These are phyloP conservation scores for Eurytoma californica DNA, from an alignment of 2,888 invertebrate species.

Conservation along the genomic window DNA sequence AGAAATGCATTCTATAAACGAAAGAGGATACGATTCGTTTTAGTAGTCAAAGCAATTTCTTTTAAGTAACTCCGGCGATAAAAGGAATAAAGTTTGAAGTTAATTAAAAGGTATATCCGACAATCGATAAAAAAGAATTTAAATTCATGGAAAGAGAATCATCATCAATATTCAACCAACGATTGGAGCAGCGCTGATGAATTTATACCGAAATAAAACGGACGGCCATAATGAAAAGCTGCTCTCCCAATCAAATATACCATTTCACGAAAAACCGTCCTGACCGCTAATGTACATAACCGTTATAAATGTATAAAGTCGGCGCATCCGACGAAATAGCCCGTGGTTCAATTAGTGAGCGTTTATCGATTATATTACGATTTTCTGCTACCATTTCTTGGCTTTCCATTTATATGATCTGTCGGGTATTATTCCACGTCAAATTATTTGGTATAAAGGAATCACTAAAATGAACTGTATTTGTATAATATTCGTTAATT, in stretches of 20 bases:
- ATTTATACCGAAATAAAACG: slow-evolving; percentile 8
- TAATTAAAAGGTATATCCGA: background rate
- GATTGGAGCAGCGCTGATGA: background rate
- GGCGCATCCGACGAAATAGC: slow-evolving; percentile 9
- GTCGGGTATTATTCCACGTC: too few relatives aligned
- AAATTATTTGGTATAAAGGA: too few relatives aligned
- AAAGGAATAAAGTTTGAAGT: background rate
- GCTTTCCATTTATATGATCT: background rate
- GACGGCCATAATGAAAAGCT: slow-evolving; percentile 4
- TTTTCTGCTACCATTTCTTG: slow-evolving; percentile 3
- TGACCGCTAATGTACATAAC: background rate
- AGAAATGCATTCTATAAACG: too few relatives aligned
- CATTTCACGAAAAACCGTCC: slow-evolving; percentile 11
- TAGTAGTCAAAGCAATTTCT: too few relatives aligned
- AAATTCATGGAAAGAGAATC: background rate
- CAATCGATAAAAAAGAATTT: background rate
- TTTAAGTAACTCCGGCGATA: too few relatives aligned
- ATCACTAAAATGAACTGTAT: too few relatives aligned
- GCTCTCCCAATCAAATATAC: slow-evolving; percentile 19
- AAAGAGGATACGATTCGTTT: too few relatives aligned
- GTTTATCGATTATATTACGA: slow-evolving; percentile 34
- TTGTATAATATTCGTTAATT: too few relatives aligned
- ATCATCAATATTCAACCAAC: slow-evolving; percentile 28
- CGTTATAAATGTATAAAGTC: slow-evolving; percentile 2
- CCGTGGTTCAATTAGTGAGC: slow-evolving; percentile 9